Base-by-base conservation (phyloP, 1,140 invertebrate species). In the Dryas iulia region DNA sequence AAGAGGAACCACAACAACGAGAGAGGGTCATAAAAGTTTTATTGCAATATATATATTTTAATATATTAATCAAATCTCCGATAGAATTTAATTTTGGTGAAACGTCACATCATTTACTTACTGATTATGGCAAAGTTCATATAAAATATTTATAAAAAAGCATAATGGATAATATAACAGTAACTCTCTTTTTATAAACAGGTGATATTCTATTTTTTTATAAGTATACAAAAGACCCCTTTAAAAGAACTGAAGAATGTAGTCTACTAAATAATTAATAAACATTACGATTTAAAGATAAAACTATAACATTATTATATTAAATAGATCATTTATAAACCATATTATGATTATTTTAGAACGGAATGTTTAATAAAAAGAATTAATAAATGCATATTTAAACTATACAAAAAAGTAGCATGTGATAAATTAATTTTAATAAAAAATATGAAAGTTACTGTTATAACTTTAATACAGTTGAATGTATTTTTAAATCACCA, bases 1-100 rank as follows among this genome's bases (percentile, higher is more conserved):
- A 54, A 53, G 28, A 63, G 52, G 52, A 63, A 54, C 52, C 61
- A 25, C 33, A 30, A 31, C 18, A 30, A 25, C 30, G 33, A 23
- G 2, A 60, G 21, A 39, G 30, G 33, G 58, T 3, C 21, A 35
- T 35, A 24, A 24, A n/a, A 60, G 12, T 60, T 47, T 47, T 21
- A 21, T 47, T 47, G 39, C 14, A 47, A 47, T 47, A 47, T 47
- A 47, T 47, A 47, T 47, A 21, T 47, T 47, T 21, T 21, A 47
- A 47, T 21, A 47, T 47, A 21, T 47, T 21, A 47, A 47, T 18
- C 14, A 47, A 47, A 47, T 47, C 39, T 21, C 7, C 18, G 14
- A 47, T 47, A 47, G 14, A 47, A 18, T 47, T 39, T 1, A 47
- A 18, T 47, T 47, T 47, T 47, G 8, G 6, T 47, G 14, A 11